Evolutionary conservation across 1,140 invertebrate species (phyloP).

Genomic region (Zelostemma sp.): DNA sequence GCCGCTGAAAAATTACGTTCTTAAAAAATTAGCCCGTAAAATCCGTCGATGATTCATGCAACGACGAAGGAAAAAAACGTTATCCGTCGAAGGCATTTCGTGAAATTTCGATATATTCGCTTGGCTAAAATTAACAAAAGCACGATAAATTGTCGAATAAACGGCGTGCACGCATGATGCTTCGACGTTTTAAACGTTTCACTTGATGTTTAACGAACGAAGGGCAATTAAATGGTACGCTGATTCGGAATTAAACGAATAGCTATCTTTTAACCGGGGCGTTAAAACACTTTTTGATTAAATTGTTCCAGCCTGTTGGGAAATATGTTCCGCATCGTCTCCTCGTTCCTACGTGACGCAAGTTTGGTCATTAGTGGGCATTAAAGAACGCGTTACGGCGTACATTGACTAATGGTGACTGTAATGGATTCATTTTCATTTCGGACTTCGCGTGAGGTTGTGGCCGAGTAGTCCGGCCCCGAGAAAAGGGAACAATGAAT

Average conservation of each 20-base stretch:
- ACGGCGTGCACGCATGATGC: neutral
- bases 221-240: conserved; percentile 27
- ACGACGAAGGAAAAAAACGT: too few relatives aligned
- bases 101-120: neutral
- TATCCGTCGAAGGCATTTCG: neutral
- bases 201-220: conserved; percentile 15
- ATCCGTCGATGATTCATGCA: neutral
- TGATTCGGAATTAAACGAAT: conserved; percentile 24
- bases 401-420: conserved; percentile 51
- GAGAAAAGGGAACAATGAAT: conserved; percentile 45
- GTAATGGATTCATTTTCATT: conserved; percentile 50
- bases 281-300: conserved; percentile 45
- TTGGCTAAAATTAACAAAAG: neutral
- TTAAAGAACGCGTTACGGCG: conserved; percentile 29
- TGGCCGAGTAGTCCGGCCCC: conserved; percentile 12
- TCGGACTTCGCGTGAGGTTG: conserved; percentile 37
- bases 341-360: conserved; percentile 23
- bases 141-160: neutral
- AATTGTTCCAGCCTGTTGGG: conserved; percentile 40
- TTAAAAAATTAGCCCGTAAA: neutral
- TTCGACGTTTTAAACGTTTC: conserved; percentile 1
- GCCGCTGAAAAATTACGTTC: too few relatives aligned
- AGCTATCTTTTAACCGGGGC: conserved; percentile 19
- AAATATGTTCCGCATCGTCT: conserved; percentile 31
- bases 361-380: conserved; percentile 46